Evolutionary conservation across 2,797 vertebrate species (phyloP).

Genomic region (Aulostomus chinensis): DNA sequence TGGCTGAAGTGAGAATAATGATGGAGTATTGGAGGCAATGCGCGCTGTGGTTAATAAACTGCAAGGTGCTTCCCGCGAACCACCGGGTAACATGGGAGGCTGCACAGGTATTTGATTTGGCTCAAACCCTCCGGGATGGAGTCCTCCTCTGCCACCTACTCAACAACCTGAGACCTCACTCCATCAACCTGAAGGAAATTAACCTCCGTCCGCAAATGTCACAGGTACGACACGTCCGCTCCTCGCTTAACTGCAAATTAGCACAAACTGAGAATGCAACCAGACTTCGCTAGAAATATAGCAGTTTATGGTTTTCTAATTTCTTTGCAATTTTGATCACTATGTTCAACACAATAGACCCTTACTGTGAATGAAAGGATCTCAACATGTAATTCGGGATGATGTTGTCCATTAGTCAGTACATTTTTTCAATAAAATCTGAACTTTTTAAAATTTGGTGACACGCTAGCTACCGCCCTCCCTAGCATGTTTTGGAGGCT

Average conservation of each 20-base stretch:
- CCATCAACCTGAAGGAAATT: slow-evolving; percentile 96
- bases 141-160: slow-evolving; percentile 95
- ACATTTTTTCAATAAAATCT: neutral
- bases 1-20: slow-evolving; percentile 39
- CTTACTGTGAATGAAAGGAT: rapidly evolving
- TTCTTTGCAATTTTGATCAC: rapidly evolving
- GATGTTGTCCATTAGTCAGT: rapidly evolving
- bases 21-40: slow-evolving; percentile 98
- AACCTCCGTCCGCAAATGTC: slow-evolving; percentile 97
- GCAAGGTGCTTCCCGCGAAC: slow-evolving; percentile 92
- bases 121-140: slow-evolving; percentile 94
- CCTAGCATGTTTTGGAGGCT: neutral
- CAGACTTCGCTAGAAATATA: slow-evolving; percentile 5
- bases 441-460: slow-evolving; percentile 29
- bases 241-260: too few relatives aligned
- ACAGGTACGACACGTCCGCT: slow-evolving; percentile 81
- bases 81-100: slow-evolving; percentile 95
- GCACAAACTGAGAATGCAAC: slow-evolving; percentile 4
- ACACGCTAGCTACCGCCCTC: neutral
- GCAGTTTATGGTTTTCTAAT: neutral
- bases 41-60: slow-evolving; percentile 93
- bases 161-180: slow-evolving; percentile 90
- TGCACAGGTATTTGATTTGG: slow-evolving; percentile 95
- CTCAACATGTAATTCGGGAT: slow-evolving; percentile 1
- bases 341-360: rapidly evolving